These are phyloP conservation scores for Monopterus albus DNA, from an alignment of 2,113 vertebrate species.

Conservation along the genomic window DNA sequence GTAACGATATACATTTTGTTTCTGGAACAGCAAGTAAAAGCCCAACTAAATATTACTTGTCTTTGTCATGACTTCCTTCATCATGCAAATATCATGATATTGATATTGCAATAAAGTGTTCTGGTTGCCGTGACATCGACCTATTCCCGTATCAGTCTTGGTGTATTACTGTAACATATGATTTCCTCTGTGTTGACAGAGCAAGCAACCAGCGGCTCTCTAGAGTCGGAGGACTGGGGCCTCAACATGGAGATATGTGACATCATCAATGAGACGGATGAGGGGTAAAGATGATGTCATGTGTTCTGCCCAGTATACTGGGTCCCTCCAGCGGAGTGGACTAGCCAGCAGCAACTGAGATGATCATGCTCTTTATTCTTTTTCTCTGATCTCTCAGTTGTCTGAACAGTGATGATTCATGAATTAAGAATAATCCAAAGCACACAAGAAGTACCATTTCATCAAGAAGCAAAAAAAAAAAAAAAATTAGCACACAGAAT, in stretches of 20 bases:
- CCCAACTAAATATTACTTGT: too few relatives aligned
- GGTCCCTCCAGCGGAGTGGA: background rate
- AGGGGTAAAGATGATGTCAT: constrained; percentile 67
- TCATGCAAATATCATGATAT: too few relatives aligned
- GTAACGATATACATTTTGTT: too few relatives aligned
- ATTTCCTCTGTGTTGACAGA: constrained; percentile 64
- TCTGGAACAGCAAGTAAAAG: too few relatives aligned
- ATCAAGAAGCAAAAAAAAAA: background rate
- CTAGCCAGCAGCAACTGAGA: background rate
- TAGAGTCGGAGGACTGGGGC: constrained; percentile 81
- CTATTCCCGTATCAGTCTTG: too few relatives aligned
- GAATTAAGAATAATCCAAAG: background rate
- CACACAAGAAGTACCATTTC: background rate
- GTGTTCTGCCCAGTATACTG: background rate
- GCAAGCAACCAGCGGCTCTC: constrained; percentile 69
- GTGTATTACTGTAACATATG: too few relatives aligned
- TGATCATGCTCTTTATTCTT: background rate
- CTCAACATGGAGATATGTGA: constrained; percentile 86
- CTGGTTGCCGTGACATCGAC: too few relatives aligned
- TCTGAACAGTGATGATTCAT: background rate
- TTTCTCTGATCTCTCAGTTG: background rate
- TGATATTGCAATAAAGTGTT: too few relatives aligned
- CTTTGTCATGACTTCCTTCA: too few relatives aligned
- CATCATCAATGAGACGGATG: constrained; percentile 84
- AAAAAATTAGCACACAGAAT: background rate